These are phyloP conservation scores for Lanistes nyassanus DNA, from an alignment of 1,140 invertebrate species.

Conservation along the genomic window DNA sequence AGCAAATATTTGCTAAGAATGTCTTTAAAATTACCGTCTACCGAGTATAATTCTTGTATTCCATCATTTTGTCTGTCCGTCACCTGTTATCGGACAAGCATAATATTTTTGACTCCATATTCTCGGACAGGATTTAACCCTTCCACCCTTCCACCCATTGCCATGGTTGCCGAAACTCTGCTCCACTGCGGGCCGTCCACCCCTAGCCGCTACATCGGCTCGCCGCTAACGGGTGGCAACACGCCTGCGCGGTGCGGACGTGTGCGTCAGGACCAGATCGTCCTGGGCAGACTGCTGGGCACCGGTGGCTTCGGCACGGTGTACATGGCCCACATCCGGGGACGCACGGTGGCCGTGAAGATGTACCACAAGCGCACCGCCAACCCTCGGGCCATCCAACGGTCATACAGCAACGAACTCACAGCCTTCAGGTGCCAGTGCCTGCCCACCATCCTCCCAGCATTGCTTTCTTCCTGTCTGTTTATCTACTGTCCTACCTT, in stretches of 20 bases:
- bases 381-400: conserved; percentile 44
- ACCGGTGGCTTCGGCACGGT: conserved; percentile 57
- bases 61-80: too few species aligned
- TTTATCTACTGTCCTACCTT: too few species aligned
- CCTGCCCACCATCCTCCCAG: too few species aligned
- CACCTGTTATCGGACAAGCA: too few species aligned
- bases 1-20: too few species aligned
- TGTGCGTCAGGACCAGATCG: conserved; percentile 43
- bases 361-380: conserved; percentile 49
- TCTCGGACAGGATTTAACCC: background rate
- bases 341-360: conserved; percentile 47
- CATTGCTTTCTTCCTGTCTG: too few species aligned
- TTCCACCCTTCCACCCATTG: background rate
- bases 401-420: conserved; percentile 54
- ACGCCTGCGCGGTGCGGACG: conserved; percentile 17
- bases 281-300: conserved; percentile 46
- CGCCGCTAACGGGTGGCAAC: conserved; percentile 4
- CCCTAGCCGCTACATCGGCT: conserved; percentile 22
- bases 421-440: conserved; percentile 37
- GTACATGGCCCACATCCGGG: conserved; percentile 40
- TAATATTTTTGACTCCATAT: too few species aligned
- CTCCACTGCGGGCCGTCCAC: conserved; percentile 13
- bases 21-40: too few species aligned
- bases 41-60: too few species aligned
- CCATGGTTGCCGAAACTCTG: conserved; percentile 20